Conservation (phyloP, 1,140 invertebrate genomes). For the Hydropsyche tenuis region DNA sequence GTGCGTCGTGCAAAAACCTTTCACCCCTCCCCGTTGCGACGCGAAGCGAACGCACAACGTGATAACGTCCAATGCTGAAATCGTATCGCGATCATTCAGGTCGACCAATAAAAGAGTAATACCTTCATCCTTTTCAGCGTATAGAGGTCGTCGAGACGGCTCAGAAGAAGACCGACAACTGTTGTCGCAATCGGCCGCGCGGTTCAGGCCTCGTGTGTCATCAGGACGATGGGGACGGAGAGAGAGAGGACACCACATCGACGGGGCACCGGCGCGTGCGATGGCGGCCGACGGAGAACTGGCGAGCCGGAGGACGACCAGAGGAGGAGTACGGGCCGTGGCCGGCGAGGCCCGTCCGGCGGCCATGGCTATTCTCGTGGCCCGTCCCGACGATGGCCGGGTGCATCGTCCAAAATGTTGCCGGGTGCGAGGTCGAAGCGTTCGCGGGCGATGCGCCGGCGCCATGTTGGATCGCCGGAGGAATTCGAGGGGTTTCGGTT, state of each 20-base stretch:
- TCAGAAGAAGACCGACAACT: too few relatives aligned
- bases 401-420: neutral
- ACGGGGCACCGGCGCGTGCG: neutral
- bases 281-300: neutral
- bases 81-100: too few relatives aligned
- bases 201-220: neutral
- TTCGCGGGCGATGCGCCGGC: neutral
- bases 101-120: too few relatives aligned
- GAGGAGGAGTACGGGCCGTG: neutral
- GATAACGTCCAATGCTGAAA: too few relatives aligned
- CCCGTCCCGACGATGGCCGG: neutral
- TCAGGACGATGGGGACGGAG: neutral
- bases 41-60: too few relatives aligned
- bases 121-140: too few relatives aligned
- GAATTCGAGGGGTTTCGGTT: too few relatives aligned
- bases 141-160: too few relatives aligned
- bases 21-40: too few relatives aligned
- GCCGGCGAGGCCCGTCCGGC: neutral
- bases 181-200: neutral
- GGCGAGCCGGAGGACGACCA: neutral
- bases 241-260: neutral
- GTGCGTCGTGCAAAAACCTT: neutral
- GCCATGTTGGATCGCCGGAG: neutral
- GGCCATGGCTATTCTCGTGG: neutral
- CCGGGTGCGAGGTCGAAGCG: neutral